Conservation (phyloP, 1,140 invertebrate genomes). For the Aethina tumida region DNA sequence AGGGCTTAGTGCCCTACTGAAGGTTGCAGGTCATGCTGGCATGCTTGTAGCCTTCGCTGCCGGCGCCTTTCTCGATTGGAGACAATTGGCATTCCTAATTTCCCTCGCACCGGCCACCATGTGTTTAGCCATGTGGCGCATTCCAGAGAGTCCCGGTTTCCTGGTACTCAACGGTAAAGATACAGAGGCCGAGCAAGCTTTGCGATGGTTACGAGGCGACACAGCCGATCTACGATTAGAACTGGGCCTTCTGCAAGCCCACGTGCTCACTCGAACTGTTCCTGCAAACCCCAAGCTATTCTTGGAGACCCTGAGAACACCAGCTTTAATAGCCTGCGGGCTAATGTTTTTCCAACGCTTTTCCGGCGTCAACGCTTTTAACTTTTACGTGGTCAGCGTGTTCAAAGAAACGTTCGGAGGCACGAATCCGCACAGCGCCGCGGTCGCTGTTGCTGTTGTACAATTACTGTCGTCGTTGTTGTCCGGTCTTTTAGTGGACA, state of each 20-base stretch:
- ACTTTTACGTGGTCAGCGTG: conserved; percentile 71
- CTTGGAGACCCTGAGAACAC: conserved; percentile 36
- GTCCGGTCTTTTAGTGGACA: conserved; percentile 70
- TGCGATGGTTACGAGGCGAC: conserved; percentile 66
- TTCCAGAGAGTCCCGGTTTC: conserved; percentile 77
- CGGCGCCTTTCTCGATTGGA: conserved; percentile 72
- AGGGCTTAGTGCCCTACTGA: conserved; percentile 71
- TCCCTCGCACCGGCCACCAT: conserved; percentile 61
- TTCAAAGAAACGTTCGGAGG: conserved; percentile 66
- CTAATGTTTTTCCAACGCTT: conserved; percentile 79
- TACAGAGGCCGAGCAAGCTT: conserved; percentile 63
- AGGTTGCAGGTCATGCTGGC: conserved; percentile 76
- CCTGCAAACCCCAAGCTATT: conserved; percentile 22
- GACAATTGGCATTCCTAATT: conserved; percentile 65
- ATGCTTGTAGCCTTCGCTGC: conserved; percentile 70
- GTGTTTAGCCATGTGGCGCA: conserved; percentile 56
- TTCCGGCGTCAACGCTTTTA: conserved; percentile 72
- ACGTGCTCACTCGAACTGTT: conserved; percentile 44
- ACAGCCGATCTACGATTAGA: conserved; percentile 63
- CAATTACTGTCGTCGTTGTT: conserved; percentile 67
- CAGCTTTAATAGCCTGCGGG: conserved; percentile 68
- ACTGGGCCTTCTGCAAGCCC: conserved; percentile 53
- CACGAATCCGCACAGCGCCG: conserved; percentile 72
- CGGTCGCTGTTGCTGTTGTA: conserved; percentile 67
- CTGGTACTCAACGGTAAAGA: conserved; percentile 63